Base-by-base conservation (phyloP, 2,113 vertebrate genomes). In the Paramormyrops kingsleyae region DNA sequence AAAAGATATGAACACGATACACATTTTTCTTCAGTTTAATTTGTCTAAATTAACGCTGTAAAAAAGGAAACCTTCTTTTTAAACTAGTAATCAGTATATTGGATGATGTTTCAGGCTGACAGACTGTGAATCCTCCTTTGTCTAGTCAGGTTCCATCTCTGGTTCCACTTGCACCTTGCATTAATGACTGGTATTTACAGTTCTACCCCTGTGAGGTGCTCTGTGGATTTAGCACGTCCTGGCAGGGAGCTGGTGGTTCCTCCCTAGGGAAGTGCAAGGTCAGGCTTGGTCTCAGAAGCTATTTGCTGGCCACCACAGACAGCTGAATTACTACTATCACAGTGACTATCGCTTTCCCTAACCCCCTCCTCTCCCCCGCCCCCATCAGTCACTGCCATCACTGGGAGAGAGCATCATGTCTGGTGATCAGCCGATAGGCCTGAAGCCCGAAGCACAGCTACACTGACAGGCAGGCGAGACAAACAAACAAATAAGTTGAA, bases 241-340 rank as follows among this genome's bases (percentile, higher is more conserved):
- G 27, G 24, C 7, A 35, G 12, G 39, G 27, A 77, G 31, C 13
- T 17, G 10, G 70, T 12, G 35, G 39, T 83, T 44, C 24, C 1
- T 8, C 13, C 44, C 87, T 56, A 31, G 31, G 47, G 47, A 1
- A 52, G 44, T 13, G 70, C 27, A 10, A 31, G 46, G 17, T 77
- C 70, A 87, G 46, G 85, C 70, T 70, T 83, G 12, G 19, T 93
- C 70, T 77, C 70, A 77, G 70, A 13, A 27, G 24, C 56, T 74
- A 98, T 90, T 98, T 98, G 93, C 93, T 97, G 87, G 97, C 97
- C 80, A 99, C 96, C 0, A 95, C 95, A 44, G 97, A 97, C 77
- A 98, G 96, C 91, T 98, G 98, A 62, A 62, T 62, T n/a, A n/a
- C n/a, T 70, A 31, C 4, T 31, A 70, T 13, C 62, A 31, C 27